These are phyloP conservation scores for Brachyptera putata DNA, from an alignment of 2,888 invertebrate species.

Conservation along the genomic window DNA sequence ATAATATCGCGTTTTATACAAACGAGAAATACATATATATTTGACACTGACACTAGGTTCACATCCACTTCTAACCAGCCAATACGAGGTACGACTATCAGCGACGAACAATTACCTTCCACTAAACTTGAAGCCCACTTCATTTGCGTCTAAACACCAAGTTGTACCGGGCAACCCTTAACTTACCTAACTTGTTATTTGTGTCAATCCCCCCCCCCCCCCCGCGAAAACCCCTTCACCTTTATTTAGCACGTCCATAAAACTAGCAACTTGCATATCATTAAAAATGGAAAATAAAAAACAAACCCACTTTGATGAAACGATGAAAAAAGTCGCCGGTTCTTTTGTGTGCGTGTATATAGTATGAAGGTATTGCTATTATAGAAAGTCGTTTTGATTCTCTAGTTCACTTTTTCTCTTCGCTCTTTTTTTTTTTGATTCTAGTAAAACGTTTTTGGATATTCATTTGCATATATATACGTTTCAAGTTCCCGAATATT, in stretches of 20 bases:
- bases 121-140: not conserved
- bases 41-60: no score
- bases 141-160: not conserved
- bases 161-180: not conserved
- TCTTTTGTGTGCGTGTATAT: not conserved
- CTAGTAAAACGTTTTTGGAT: not conserved
- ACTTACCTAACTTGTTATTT: not conserved
- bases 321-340: not conserved
- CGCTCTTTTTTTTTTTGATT: not conserved
- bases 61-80: no score
- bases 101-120: not conserved
- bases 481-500: slow-evolving; percentile 9
- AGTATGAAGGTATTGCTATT: not conserved
- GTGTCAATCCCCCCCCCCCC: not conserved
- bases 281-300: not conserved
- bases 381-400: not conserved
- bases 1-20: no score
- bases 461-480: slow-evolving; percentile 3
- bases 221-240: not conserved
- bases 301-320: not conserved
- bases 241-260: not conserved
- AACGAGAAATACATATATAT: no score
- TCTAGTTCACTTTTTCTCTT: no score
- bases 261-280: slow-evolving; percentile 6
- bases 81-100: not conserved